Evolutionary conservation across 2,888 invertebrate species (phyloP), one percentile per base, ranked within the genome.

Genomic region (Scrobipalpa costella): DNA sequence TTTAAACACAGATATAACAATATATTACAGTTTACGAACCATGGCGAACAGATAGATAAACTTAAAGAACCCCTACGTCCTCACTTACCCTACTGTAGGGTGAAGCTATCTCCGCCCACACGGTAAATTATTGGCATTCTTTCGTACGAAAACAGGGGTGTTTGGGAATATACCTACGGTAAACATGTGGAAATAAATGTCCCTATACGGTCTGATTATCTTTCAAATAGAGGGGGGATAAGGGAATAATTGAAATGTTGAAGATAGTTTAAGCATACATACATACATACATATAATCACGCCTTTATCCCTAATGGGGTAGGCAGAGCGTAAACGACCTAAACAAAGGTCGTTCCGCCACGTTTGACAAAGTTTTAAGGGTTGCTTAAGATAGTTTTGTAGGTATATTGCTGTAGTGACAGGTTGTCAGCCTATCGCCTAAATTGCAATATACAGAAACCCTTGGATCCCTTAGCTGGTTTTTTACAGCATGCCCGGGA

Each of bases 11-110:
- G 57, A 57, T 57, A 49, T 49, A 15, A 44, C n/a, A 21, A 80
- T 77, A 79, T 81, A 80, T 85, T 81, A 83, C 78, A 81, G 66
- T 86, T 84, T 84, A 85, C 83, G 85, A 76, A 64, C 78, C 79
- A 79, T 77, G 76, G 78, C 75, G 75, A 72, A 75, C 67, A 80
- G 84, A 86, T 84, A 81, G 77, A 86, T 83, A 81, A 77, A 77
- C 77, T 70, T 65, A 69, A 69, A 34, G 15, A 15, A 15, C 55
- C 55, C n/a, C n/a, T n/a, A 11, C 7, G 27, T 17, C 9, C 19
- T 9, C 19, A 50, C 19, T 44, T 44, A 44, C 44, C 44, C 44
- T 44, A 44, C 15, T 44, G 44, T 44, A 44, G 34, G 55, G 55
- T 17, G 34, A 34, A 34, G 47, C 47, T 1, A 15, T 19, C 17